phyloP scores from a whole-genome alignment of 1,140 invertebrate species.

The Drosophila athabasca region DNA sequence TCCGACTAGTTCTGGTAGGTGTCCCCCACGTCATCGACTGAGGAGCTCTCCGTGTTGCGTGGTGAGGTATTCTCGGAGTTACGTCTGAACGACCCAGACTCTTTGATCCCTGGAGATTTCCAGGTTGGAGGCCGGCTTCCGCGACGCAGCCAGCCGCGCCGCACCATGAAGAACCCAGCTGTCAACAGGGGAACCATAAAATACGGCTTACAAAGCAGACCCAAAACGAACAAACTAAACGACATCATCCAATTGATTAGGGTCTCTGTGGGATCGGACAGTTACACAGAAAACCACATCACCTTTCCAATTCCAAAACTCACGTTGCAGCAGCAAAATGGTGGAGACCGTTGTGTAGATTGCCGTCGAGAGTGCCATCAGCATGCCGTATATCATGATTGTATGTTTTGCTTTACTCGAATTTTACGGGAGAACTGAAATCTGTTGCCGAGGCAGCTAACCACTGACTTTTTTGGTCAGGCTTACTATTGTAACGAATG shows the following conservation, averaged over 20 bases:
- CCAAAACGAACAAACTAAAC: constrained; percentile 34
- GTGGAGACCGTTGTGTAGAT: constrained; percentile 34
- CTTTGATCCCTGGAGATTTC: constrained; percentile 20
- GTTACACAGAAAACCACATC: neutral
- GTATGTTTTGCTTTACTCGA: neutral
- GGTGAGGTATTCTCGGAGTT: no score
- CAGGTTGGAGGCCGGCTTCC: neutral
- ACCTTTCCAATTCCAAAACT: constrained; percentile 1
- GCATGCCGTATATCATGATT: constrained; percentile 33
- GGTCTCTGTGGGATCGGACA: constrained; percentile 30
- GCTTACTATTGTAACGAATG: constrained; percentile 6
- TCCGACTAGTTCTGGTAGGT: neutral
- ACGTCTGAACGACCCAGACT: no score
- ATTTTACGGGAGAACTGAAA: neutral
- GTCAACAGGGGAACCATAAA: constrained; percentile 50
- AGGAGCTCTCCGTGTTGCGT: no score
- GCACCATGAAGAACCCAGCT: constrained; percentile 22
- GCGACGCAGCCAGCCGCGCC: constrained; percentile 36
- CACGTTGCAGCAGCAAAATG: constrained; percentile 57
- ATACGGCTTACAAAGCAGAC: constrained; percentile 58
- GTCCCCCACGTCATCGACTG: neutral
- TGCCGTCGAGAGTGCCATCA: constrained; percentile 45
- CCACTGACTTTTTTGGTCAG: neutral
- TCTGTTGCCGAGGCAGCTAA: neutral
- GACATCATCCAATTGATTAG: constrained; percentile 63